Conservation (phyloP, 2,888 invertebrate species). For the Noctua fimbriata region DNA sequence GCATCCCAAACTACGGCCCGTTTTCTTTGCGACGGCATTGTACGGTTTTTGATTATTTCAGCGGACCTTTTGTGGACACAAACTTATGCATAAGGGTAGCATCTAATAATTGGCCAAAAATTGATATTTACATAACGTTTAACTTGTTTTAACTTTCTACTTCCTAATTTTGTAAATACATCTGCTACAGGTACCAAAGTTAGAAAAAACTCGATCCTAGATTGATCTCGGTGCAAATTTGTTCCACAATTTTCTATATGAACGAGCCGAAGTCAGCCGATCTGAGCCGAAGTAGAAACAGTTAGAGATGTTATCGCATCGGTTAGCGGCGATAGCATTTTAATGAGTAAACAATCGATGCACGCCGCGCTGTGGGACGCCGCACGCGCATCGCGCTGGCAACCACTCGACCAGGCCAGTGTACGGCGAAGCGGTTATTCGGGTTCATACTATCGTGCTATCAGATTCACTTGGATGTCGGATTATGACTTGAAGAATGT, state of each 20-base stretch:
- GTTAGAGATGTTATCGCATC: slow-evolving; percentile 87
- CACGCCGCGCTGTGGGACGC: slow-evolving; percentile 88
- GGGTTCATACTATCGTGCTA: slow-evolving; percentile 18
- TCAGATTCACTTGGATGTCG: slow-evolving; percentile 20
- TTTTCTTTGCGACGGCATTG: not conserved
- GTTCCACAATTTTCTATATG: slow-evolving; percentile 77
- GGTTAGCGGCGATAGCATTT: slow-evolving; percentile 88
- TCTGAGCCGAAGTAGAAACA: slow-evolving; percentile 75
- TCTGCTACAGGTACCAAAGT: not conserved
- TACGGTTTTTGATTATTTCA: not conserved
- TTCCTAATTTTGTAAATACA: not conserved
- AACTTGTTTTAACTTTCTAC: not conserved
- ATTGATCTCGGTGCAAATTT: slow-evolving; percentile 73
- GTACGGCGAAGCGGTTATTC: slow-evolving; percentile 27
- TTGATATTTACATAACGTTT: not conserved
- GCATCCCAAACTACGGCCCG: too few species aligned
- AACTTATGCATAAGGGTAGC: too few species aligned
- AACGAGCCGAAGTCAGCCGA: slow-evolving; percentile 64
- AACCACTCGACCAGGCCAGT: slow-evolving; percentile 32
- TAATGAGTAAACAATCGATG: slow-evolving; percentile 91
- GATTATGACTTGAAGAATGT: slow-evolving; percentile 45
- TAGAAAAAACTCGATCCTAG: slow-evolving; percentile 14
- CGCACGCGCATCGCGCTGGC: slow-evolving; percentile 81
- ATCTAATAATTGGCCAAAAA: not conserved
- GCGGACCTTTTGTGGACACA: too few species aligned